Conservation (phyloP, 2,888 invertebrate species). For the Diloba caeruleocephala region DNA sequence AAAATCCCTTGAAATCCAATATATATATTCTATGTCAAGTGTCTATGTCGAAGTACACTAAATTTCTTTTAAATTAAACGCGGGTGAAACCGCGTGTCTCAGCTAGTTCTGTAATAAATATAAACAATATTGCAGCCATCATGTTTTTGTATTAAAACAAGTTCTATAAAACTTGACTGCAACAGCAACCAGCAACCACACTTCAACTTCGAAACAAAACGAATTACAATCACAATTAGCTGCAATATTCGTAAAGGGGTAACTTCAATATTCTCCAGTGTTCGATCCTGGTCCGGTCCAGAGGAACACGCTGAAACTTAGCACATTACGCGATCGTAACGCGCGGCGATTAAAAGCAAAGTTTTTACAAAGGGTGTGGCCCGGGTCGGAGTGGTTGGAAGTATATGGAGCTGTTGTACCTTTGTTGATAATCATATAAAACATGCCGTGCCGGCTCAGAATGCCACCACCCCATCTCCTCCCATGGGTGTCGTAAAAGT, state of each 20-base stretch:
- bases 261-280: conserved; percentile 24
- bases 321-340: conserved; percentile 82
- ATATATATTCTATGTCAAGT: too few relatives aligned
- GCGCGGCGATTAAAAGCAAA: conserved; percentile 83
- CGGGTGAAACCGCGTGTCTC: too few relatives aligned
- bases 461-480: too few relatives aligned
- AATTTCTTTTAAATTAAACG: too few relatives aligned
- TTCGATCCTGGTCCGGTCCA: conserved; percentile 67
- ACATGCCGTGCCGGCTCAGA: too few relatives aligned
- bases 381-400: conserved; percentile 47
- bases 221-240: conserved; percentile 44
- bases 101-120: too few relatives aligned
- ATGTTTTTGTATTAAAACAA: too few relatives aligned
- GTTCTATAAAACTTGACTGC: too few relatives aligned
- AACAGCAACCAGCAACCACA: neutral
- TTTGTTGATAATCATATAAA: neutral
- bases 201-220: conserved; percentile 33
- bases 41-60: too few relatives aligned
- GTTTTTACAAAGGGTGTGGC: conserved; percentile 82
- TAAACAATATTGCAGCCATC: too few relatives aligned
- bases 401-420: conserved; percentile 65
- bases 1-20: too few relatives aligned
- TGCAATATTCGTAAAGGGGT: conserved; percentile 35
- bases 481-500: too few relatives aligned
- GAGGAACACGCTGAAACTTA: conserved; percentile 73